Evolutionary conservation across 2,113 vertebrate genomes (phyloP), one percentile per base, ranked within the genome.

Genomic region (Colossoma macropomum): DNA sequence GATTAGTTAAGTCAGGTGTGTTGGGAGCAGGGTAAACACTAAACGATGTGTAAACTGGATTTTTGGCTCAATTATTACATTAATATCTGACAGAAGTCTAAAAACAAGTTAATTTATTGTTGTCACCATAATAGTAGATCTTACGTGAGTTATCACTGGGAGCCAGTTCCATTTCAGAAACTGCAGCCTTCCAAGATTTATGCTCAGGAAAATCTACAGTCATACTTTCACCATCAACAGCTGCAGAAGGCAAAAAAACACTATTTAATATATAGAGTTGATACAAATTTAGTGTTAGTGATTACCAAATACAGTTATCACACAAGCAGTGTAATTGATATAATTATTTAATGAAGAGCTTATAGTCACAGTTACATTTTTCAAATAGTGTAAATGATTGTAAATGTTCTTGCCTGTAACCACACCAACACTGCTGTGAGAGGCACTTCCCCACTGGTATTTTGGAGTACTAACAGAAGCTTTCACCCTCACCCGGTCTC

Each of bases 401-500:
- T 23, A 32, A 66, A 32, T 4, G 2, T 16, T 63, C 69, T 73
- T 79, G n/a, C 82, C 76, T 84, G 71, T 63, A 52, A 84, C 59
- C 50, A 52, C 69, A 52, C 77, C 77, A 38, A 59, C 13, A 48
- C 77, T 79, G 9, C 32, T 32, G 0, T 65, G 56, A 56, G 82
- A 73, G 59, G 62, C 59, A 23, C 60, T 25, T 23, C 76, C 82
- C 82, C 82, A 84, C 0, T 52, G 59, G 25, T 79, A 23, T 74
- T 54, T 79, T 54, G 82, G 76, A 11, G 41, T 65, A 19, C 6
- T 56, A 21, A 82, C 21, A 19, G 48, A 68, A 21, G 62, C 16
- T 56, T 82, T 82, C 41, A 82, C 73, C 34, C 63, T 50, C 30
- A 82, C 80, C 52, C 28, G 23, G 45, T 82, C 72, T 68, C 72